Conservation (phyloP, 2,797 vertebrate species). For the Pseudochaenichthys georgianus region DNA sequence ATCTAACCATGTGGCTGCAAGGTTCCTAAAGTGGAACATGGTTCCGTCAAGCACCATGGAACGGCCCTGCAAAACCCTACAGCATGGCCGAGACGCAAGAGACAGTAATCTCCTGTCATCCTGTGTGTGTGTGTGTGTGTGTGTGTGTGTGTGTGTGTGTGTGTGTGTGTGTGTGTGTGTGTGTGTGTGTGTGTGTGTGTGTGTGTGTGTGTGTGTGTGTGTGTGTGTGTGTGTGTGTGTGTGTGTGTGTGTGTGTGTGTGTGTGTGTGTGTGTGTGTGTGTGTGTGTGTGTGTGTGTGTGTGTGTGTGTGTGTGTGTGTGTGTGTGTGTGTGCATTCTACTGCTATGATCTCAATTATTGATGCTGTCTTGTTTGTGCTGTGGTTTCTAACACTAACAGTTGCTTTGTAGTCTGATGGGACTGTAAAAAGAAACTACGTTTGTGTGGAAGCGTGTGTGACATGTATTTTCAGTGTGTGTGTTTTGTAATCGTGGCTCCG, state of each 20-base stretch:
- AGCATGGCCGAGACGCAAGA: conserved; percentile 93
- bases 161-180: conserved; percentile 33
- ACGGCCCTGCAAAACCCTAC: conserved; percentile 97
- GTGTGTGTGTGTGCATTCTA: conserved; percentile 23
- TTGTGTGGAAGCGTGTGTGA: conserved; percentile 35
- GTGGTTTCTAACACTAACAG: conserved; percentile 57
- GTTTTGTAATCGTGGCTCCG: conserved; percentile 38
- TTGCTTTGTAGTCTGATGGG: conserved; percentile 57
- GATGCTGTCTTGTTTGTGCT: conserved; percentile 40
- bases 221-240: no score
- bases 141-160: conserved; percentile 13
- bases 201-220: no score
- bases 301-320: no score
- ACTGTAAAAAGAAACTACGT: conserved; percentile 38
- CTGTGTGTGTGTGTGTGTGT: conserved; percentile 36
- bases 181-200: conserved; percentile 31
- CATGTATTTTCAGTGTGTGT: conserved; percentile 29
- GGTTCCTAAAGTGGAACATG: conserved; percentile 98
- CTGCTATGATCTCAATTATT: conserved; percentile 40
- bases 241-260: no score
- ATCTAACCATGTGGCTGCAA: conserved; percentile 99
- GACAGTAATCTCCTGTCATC: conserved; percentile 69
- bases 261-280: no score
- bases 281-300: no score
- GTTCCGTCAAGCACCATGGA: conserved; percentile 99